Conservation (phyloP, 2,113 vertebrate genomes). For the Haplotaxodon microlepis region DNA sequence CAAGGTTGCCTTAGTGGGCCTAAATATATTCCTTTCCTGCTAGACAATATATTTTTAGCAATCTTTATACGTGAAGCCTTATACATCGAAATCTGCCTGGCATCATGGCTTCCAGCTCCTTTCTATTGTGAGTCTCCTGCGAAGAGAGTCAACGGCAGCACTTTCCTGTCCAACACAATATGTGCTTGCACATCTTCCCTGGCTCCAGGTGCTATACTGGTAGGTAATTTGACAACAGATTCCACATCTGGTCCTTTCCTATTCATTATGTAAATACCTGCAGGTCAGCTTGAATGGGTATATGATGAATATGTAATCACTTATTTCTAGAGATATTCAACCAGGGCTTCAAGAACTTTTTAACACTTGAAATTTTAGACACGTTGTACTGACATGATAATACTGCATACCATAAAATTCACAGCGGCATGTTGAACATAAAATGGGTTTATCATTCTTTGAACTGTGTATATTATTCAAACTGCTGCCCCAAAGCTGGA, state of each 20-base stretch:
- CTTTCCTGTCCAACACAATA: not conserved
- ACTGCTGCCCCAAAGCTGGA: not conserved
- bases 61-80: not conserved
- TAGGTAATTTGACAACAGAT: not conserved
- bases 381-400: not conserved
- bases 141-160: not conserved
- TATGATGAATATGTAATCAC: constrained; percentile 27
- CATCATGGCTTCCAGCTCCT: not conserved
- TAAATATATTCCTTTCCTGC: not conserved
- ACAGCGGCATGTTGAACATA: not conserved
- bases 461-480: not conserved
- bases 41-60: not conserved
- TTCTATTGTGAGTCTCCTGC: not conserved
- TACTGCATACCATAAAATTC: not conserved
- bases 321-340: not conserved
- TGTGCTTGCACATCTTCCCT: not conserved
- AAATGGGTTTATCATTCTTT: not conserved
- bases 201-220: not conserved
- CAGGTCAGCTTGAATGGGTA: not conserved
- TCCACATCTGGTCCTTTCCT: constrained; percentile 2
- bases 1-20: not conserved
- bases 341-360: not conserved
- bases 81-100: not conserved
- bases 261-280: constrained; percentile 38
- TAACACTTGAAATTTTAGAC: not conserved